A percentile compares a stretch with the other conserved stretches of the same genome.
Conservation (phyloP, 2,888 invertebrate genomes). For the Pseudeuparius sepicola region DNA sequence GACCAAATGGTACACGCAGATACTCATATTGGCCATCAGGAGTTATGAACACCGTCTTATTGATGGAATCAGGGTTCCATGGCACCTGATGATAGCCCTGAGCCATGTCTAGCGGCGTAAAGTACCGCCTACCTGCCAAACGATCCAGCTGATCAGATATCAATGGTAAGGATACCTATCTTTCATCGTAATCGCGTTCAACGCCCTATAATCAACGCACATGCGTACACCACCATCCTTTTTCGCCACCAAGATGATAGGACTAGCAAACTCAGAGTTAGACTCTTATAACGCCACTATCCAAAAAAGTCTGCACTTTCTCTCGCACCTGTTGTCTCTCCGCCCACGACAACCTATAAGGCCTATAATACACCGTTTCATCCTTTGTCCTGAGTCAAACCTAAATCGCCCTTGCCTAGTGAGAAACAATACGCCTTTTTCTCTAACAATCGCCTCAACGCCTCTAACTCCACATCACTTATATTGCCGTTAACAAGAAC, state of each 20-base stretch:
- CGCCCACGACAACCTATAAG: conserved; percentile 20
- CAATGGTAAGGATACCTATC: conserved; percentile 17
- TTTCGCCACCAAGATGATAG: conserved; percentile 18
- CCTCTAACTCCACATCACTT: too few species aligned
- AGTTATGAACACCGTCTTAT: conserved; percentile 29
- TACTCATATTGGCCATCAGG: conserved; percentile 31
- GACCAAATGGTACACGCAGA: conserved; percentile 30
- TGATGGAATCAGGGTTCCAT: conserved; percentile 22
- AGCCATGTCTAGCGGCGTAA: conserved; percentile 24
- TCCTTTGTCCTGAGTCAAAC: too few species aligned
- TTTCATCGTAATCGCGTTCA: conserved; percentile 18
- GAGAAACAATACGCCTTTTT: too few species aligned
- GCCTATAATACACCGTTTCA: conserved; percentile 18
- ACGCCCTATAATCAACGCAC: conserved; percentile 21
- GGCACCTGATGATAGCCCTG: conserved; percentile 29
- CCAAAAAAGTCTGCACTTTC: conserved; percentile 16
- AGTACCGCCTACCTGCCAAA: too few species aligned
- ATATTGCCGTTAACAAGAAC: too few species aligned
- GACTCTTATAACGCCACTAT: conserved; percentile 15
- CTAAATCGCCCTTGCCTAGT: too few species aligned
- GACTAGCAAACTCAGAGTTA: conserved; percentile 19
- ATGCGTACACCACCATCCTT: conserved; percentile 18
- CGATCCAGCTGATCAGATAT: conserved; percentile 18
- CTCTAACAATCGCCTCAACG: too few species aligned
- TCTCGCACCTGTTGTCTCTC: conserved; percentile 18